These are phyloP conservation scores for Palythoa heliodiscus DNA, from an alignment of 92 coral and sea anemone genomes.

Conservation along the genomic window DNA sequence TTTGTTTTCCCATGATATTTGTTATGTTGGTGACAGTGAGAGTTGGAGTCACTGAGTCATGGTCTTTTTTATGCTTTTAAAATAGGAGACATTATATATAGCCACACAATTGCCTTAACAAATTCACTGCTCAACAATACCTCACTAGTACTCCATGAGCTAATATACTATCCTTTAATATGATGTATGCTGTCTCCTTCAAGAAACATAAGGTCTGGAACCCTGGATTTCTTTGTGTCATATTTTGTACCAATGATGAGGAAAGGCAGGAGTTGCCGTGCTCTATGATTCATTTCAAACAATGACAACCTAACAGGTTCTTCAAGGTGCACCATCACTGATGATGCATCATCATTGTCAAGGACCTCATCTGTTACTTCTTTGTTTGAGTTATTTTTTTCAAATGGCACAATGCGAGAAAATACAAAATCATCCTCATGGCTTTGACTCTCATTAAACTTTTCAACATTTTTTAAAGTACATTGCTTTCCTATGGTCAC, in stretches of 20 bases:
- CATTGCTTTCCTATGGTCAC: not conserved
- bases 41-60: too few species aligned
- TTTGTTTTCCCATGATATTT: too few species aligned
- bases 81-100: too few species aligned
- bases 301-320: slow-evolving; percentile 44
- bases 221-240: slow-evolving; percentile 32
- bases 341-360: not conserved
- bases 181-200: slow-evolving; percentile 39
- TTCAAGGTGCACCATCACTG: too few species aligned
- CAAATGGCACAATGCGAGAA: slow-evolving; percentile 18
- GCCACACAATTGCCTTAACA: too few species aligned
- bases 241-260: slow-evolving; percentile 65
- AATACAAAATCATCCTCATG: not conserved
- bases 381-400: not conserved
- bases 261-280: slow-evolving; percentile 59
- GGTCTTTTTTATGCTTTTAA: too few species aligned
- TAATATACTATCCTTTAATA: slow-evolving; percentile 4
- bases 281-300: slow-evolving; percentile 72
- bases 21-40: too few species aligned
- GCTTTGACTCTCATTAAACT: not conserved
- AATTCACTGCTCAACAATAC: too few species aligned
- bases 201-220: slow-evolving; percentile 57
- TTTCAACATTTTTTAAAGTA: not conserved
- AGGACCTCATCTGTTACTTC: not conserved
- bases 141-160: too few species aligned